Base-by-base conservation (phyloP, 1,140 invertebrate species). In the Drosophila pseudoobscura region DNA sequence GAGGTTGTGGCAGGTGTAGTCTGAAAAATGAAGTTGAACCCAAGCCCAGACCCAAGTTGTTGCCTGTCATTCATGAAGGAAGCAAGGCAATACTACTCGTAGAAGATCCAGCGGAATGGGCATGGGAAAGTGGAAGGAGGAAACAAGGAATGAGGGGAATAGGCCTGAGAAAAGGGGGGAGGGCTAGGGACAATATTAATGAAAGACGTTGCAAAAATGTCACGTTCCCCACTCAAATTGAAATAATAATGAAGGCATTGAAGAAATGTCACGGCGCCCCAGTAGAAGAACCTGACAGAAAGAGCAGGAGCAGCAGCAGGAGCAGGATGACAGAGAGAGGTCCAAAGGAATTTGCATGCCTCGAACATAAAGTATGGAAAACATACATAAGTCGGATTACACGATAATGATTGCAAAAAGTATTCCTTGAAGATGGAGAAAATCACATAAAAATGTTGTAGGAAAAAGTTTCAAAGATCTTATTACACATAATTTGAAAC, bases 21-120 rank as follows among this genome's bases (percentile, higher is more conserved):
- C 80, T 85, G 82, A 85, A 84, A 84, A 84, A 84, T 84, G 80
- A 84, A 84, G 82, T 80, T 87, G 53, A 77, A 75, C 71, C 61
- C 35, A 45, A 73, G 35, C 50, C 71, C 35, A 45, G 68, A 43
- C 50, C 71, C 39, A 78, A 73, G 79, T 74, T 82, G 77, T 80
- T 80, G 83, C 83, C 83, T 82, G 83, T 87, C 83, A 87, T 75
- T 70, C 71, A 57, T 54, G 35, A 56, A 51, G 44, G 46, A 55
- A 53, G 61, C 44, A 57, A 39, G 61, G 51, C 41, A 64, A 68
- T 26, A 63, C 35, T 39, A 39, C 9, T 39, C 35, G 35, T 45
- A 68, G 62, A 66, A 55, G 49, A 63, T 47, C 29, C 45, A 39
- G 29, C 24, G 47, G 47, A 61, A 31, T 17, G 47, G 43, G 35